Conservation (phyloP, 2,797 vertebrate genomes). For the Oceanodroma leucorhoa region DNA sequence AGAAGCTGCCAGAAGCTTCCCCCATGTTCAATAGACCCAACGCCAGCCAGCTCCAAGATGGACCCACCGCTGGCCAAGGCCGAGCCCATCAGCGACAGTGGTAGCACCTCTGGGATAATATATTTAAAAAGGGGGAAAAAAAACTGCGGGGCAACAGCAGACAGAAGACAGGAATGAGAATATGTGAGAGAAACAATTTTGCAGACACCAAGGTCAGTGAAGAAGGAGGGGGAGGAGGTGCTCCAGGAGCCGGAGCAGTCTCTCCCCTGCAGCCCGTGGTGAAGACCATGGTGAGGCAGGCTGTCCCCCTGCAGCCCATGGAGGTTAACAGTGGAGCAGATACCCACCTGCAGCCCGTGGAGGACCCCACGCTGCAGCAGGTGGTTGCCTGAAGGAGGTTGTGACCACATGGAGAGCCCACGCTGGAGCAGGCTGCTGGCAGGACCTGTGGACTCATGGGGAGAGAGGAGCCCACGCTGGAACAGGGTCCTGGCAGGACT, state of each 20-base stretch:
- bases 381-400: background rate
- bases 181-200: background rate
- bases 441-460: too few relatives aligned
- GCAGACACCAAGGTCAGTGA: background rate
- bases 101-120: too few relatives aligned
- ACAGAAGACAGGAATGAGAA: background rate
- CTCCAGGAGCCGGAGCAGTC: background rate
- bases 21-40: background rate
- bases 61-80: too few relatives aligned
- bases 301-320: background rate
- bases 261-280: background rate
- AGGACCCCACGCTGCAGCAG: background rate
- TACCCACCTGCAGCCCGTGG: too few relatives aligned
- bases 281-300: background rate
- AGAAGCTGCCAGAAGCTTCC: background rate
- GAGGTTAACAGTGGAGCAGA: too few relatives aligned
- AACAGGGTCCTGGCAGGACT: background rate
- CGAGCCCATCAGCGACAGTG: too few relatives aligned
- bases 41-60: too few relatives aligned
- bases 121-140: background rate
- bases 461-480: background rate
- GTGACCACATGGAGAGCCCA: background rate
- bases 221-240: background rate
- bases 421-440: too few relatives aligned
- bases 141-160: background rate